Conservation (phyloP, 2,113 vertebrate genomes). For the Alosa alosa region DNA sequence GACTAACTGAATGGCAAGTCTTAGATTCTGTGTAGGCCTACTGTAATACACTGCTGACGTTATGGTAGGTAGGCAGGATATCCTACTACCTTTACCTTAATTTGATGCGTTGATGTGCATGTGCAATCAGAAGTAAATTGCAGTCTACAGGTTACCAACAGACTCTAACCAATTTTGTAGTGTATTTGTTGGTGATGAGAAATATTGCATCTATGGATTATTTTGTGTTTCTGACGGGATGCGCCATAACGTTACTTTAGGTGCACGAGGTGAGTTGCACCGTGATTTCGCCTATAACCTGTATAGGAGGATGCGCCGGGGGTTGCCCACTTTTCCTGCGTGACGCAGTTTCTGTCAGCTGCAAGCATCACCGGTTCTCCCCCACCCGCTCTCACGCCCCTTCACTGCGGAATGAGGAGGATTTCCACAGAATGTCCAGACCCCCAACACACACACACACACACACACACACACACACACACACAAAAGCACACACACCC, state of each 20-base stretch:
- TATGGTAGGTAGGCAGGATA: not conserved
- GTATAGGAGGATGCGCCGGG: slow-evolving; percentile 27
- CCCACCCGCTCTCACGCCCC: slow-evolving; percentile 23
- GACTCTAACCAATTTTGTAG: not conserved
- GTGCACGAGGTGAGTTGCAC: not conserved
- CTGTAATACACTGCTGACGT: not conserved
- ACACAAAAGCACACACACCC: not conserved
- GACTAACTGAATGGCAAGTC: not conserved
- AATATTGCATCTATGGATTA: not conserved
- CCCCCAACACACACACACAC: not conserved
- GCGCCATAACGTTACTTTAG: not conserved
- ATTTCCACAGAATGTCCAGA: slow-evolving; percentile 32
- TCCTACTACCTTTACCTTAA: too few species aligned
- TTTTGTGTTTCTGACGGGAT: not conserved
- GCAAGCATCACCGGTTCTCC: slow-evolving; percentile 47
- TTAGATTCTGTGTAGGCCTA: not conserved
- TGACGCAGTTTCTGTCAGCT: slow-evolving; percentile 45
- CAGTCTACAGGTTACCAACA: not conserved
- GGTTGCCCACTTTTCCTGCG: slow-evolving; percentile 37
- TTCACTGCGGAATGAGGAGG: slow-evolving; percentile 17
- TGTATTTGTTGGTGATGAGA: not conserved
- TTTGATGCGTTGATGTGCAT: not conserved
- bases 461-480: not conserved
- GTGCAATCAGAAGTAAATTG: not conserved
- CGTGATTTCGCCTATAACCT: not conserved